A percentile compares a stretch with the other conserved stretches of the same genome.
phyloP scores from a whole-genome alignment of 2,888 invertebrate genomes.

The Drosophila phalerata region DNA sequence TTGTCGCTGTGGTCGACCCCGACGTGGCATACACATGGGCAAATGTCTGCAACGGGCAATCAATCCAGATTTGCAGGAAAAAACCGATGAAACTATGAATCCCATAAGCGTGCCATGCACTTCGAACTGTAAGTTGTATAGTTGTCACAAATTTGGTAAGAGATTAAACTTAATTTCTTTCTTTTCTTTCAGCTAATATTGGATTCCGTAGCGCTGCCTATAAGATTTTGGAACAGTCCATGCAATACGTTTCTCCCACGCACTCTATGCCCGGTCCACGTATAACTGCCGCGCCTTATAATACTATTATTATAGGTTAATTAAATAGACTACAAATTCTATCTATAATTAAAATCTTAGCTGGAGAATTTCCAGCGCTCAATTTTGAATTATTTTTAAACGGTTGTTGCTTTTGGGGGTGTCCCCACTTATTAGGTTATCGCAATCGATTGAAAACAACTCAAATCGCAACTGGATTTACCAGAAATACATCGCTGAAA shows the following conservation, averaged over 20 bases:
- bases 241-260: conserved; percentile 83
- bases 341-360: background rate
- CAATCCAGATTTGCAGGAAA: conserved; percentile 58
- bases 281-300: conserved; percentile 81
- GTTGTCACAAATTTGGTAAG: background rate
- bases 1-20: conserved; percentile 84
- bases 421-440: conserved; percentile 20
- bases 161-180: background rate
- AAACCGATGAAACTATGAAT: background rate
- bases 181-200: conserved; percentile 70
- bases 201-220: conserved; percentile 76
- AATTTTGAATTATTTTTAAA: conserved; percentile 8
- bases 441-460: conserved; percentile 27
- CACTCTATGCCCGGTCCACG: conserved; percentile 83
- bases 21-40: conserved; percentile 77
- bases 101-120: conserved; percentile 71
- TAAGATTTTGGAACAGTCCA: conserved; percentile 80
- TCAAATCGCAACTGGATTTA: conserved; percentile 62
- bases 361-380: conserved; percentile 20
- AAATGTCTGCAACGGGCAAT: conserved; percentile 83
- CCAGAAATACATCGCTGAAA: conserved; percentile 51
- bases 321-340: background rate
- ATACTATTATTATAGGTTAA: conserved; percentile 82
- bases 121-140: conserved; percentile 74
- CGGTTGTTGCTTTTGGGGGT: conserved; percentile 18